Evolutionary conservation across 2,797 vertebrate species (phyloP).

Genomic region (Lutra lutra): DNA sequence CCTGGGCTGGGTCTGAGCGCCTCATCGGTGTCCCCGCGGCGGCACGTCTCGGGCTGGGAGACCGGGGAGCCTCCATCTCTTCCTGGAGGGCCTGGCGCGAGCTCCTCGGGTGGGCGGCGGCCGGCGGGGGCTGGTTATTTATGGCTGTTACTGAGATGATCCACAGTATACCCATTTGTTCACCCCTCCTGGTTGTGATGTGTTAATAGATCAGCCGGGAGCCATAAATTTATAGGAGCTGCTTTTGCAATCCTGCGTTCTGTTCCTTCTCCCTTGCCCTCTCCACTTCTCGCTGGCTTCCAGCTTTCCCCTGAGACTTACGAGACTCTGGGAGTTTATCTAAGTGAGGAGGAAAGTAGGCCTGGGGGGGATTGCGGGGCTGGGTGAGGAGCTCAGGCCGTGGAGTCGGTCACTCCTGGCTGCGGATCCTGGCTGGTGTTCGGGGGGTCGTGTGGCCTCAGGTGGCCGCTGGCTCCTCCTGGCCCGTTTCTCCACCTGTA

Average conservation of each 20-base stretch:
- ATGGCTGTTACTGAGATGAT: not conserved
- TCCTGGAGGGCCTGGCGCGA: not conserved
- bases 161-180: not conserved
- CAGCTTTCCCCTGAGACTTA: not conserved
- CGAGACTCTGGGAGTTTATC: not conserved
- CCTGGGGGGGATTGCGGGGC: not conserved
- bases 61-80: not conserved
- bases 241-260: not conserved
- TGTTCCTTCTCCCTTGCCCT: not conserved
- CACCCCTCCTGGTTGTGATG: not conserved
- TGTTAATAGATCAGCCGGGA: conserved; percentile 10
- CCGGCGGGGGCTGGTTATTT: not conserved
- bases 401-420: fast-evolving
- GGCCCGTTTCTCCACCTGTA: not conserved
- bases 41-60: not conserved
- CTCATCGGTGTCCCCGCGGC: fast-evolving
- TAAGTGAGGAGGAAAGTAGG: not conserved
- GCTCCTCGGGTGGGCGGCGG: not conserved
- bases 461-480: not conserved
- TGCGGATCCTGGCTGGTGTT: not conserved
- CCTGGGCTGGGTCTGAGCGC: fast-evolving
- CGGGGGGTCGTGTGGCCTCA: fast-evolving
- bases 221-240: not conserved
- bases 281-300: not conserved
- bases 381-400: not conserved